Base-by-base conservation (phyloP, 2,113 vertebrate species). In the Chaetura pelagica region DNA sequence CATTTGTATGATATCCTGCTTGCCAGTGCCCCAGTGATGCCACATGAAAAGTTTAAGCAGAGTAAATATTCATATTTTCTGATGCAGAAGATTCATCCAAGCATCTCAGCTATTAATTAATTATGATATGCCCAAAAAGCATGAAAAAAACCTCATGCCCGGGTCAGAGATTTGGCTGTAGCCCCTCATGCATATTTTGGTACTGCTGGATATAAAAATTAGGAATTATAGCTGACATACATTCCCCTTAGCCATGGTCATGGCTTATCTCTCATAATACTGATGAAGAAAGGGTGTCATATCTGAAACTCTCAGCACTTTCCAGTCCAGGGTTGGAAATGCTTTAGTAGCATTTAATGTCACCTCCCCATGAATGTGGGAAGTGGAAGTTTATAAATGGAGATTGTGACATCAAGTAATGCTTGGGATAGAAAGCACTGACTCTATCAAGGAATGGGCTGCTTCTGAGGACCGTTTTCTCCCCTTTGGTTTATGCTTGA, bases 401-500 rank as follows among this genome's bases (percentile, higher is more conserved):
- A 58, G 71, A 79, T 27, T 18, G 35, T 73, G 52, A 86, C 21
- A 18, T 17, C 22, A 13, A 17, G 20, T 55, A 49, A 42, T 21
- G 29, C 38, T 85, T 48, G 80, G 84, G 67, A 67, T 17, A 35
- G 72, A 89, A 63, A 75, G 44, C 42, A 63, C 75, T 23, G 48
- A 35, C 66, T 87, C 59, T 59, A 7, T 90, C 88, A 91, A 80
- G 92, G 90, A 78, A 79, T 1, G 3, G 38, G 17, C 18, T 58
- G 62, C 55, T 69, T 62, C 76, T 64, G 66, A 78, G 64, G 81
- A 68, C 80, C 26, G 4, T 79, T 80, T 82, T 35, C 23, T 30
- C 35, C 29, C 1, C 0, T 64, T 80, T 95, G 88, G 90, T 96
- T 93, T 88, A 77, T 71, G 46, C 44, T 68, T 93, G 90, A 71